Evolutionary conservation across 2,113 vertebrate species (phyloP), one percentile per base, ranked within the genome.

Genomic region (Turnix velox): DNA sequence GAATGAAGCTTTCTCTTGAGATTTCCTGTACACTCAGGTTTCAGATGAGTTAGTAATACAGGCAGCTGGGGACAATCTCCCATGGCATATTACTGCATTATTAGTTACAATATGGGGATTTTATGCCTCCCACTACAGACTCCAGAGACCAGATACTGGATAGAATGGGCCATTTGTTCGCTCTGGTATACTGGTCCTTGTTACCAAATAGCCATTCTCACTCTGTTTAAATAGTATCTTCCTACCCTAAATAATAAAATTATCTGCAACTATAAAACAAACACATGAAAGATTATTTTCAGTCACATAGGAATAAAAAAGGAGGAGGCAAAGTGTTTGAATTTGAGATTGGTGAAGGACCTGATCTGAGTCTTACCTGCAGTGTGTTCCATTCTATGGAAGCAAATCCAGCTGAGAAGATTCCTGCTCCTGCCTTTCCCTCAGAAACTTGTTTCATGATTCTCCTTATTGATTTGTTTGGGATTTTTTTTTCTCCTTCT

Each of bases 71-170:
- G 85, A 95, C 42, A 23, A 81, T 92, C 33, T 96, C 90, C 88
- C 79, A 83, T 74, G 92, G 75, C 78, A 94, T 92, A 94, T 90
- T 92, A 88, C 68, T 92, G 88, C 83, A 90, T 92, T 94, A 95
- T 96, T 94, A 94, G 90, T 73, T 88, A 86, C 82, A 91, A 90
- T 96, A 92, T 94, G 94, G 90, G 92, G 85, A 94, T 94, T 95
- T 94, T 95, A 96, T 95, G 79, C 85, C 65, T 94, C 90, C 93
- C 68, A 92, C 88, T 84, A 59, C 59, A 96, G 90, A 86, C 93
- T 93, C 92, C 30, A 81, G 90, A 95, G 94, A 96, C 88, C 27
- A 71, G 85, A 86, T 84, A 67, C 68, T 75, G 43, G 59, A 40
- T 83, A 58, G 72, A 90, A 93, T 0, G 68, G 93, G 65, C 68